These are phyloP conservation scores for Isichthys henryi DNA, from an alignment of 2,113 vertebrate species.

Conservation along the genomic window DNA sequence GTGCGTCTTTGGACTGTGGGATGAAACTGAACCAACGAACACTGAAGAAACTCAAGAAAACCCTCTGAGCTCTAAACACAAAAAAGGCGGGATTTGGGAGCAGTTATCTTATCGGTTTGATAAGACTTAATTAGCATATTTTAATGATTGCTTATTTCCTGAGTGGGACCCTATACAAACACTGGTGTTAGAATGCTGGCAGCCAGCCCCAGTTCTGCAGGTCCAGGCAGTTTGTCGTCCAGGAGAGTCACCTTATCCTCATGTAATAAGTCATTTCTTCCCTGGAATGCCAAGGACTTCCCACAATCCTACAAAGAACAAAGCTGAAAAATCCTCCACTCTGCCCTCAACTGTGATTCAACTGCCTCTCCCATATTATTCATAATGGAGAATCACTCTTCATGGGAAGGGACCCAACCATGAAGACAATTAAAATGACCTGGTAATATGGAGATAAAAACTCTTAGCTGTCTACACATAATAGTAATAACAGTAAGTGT, in stretches of 20 bases:
- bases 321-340: background rate
- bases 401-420: background rate
- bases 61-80: background rate
- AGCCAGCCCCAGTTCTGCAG: background rate
- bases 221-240: background rate
- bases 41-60: background rate
- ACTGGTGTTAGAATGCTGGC: background rate
- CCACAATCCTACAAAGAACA: background rate
- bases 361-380: background rate
- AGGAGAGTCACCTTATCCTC: background rate
- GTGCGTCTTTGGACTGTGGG: background rate
- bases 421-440: background rate
- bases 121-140: background rate
- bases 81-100: background rate
- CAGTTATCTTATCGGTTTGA: background rate
- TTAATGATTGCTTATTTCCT: background rate
- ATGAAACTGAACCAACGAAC: background rate
- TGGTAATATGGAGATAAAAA: background rate
- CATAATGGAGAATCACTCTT: background rate
- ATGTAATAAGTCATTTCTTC: background rate
- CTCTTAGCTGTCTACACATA: background rate
- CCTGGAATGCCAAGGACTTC: background rate
- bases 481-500: background rate
- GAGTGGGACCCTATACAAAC: background rate
- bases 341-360: background rate